Evolutionary conservation across 1,140 invertebrate genomes (phyloP), one percentile per base, ranked within the genome.

Genomic region (Hyphantria cunea): DNA sequence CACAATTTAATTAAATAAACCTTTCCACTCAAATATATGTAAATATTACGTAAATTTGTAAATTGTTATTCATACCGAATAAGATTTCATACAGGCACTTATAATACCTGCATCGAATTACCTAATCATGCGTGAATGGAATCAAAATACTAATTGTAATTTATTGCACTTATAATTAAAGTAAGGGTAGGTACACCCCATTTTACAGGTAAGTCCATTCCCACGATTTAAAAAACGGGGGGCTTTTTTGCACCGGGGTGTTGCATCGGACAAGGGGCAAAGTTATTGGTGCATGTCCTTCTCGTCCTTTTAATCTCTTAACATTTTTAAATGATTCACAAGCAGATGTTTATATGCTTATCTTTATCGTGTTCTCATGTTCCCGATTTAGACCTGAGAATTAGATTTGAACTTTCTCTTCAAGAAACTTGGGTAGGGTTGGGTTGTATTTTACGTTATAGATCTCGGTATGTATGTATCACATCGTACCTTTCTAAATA

Each of bases 91-190:
- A 25, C 17, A 25, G 5, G 17, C 5, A 25, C 17, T 25, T 60
- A 15, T 60, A 60, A 50, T 60, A 39, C 56, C 48, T 41, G 56
- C 56, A 60, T 60, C 56, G 63, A 77, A 73, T 70, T 64, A 76
- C 67, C 66, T 48, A 81, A 81, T 81, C 66, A 67, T 48, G 71
- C 73, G 60, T 77, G 72, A 74, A 80, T 68, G 59, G 51, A 72
- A 74, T 78, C 77, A 78, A 73, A 80, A 82, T 82, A 78, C 70
- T 81, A 73, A 86, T 84, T 84, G 69, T 74, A 79, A 86, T 84
- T 80, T 86, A 84, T 84, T 70, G 74, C 75, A 72, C 68, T 75
- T 68, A 74, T 72, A 76, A 78, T 81, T 77, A 78, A 80, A 66
- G 65, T 76, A 72, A 72, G 73, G 74, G 78, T 74, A 64, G 48